These are phyloP conservation scores for Pyxicephalus adspersus DNA, from an alignment of 2,113 vertebrate genomes.

Conservation along the genomic window DNA sequence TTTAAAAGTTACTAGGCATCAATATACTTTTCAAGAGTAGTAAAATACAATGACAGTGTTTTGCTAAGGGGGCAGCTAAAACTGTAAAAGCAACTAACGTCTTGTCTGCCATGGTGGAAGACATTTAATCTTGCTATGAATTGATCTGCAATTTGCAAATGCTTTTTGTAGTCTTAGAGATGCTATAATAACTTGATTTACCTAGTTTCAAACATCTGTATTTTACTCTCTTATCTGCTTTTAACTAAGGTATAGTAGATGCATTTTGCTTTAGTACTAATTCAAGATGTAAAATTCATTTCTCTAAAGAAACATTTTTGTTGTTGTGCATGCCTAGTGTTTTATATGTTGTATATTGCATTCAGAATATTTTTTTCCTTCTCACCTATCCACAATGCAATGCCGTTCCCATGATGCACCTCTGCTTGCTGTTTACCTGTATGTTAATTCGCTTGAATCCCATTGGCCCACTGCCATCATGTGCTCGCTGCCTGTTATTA, in stretches of 20 bases:
- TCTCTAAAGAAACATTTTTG: slow-evolving; percentile 93
- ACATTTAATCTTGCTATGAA: slow-evolving; percentile 66
- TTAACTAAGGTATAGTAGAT: slow-evolving; percentile 89
- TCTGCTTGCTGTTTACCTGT: slow-evolving; percentile 99
- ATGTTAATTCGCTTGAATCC: slow-evolving; percentile 99
- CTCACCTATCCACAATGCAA: slow-evolving; percentile 99
- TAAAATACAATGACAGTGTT: slow-evolving; percentile 51
- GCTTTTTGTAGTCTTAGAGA: slow-evolving; percentile 82
- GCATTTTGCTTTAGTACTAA: slow-evolving; percentile 92
- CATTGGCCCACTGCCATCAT: slow-evolving; percentile 99
- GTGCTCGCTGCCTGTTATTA: slow-evolving; percentile 99
- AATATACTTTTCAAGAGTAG: slow-evolving; percentile 53
- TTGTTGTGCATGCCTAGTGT: slow-evolving; percentile 99
- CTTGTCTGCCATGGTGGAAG: slow-evolving; percentile 66
- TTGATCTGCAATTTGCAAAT: slow-evolving; percentile 77
- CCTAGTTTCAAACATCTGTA: slow-evolving; percentile 86
- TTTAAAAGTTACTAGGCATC: slow-evolving; percentile 44
- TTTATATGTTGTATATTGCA: slow-evolving; percentile 99
- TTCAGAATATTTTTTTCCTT: slow-evolving; percentile 99
- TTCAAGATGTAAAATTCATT: slow-evolving; percentile 89
- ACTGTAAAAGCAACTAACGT: slow-evolving; percentile 70
- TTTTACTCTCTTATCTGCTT: slow-evolving; percentile 89
- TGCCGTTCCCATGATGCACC: slow-evolving; percentile 99
- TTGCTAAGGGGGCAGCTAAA: slow-evolving; percentile 32
- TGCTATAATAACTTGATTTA: slow-evolving; percentile 83